Base-by-base conservation (phyloP, 2,113 vertebrate species). In the Benitochromis conjunctus region DNA sequence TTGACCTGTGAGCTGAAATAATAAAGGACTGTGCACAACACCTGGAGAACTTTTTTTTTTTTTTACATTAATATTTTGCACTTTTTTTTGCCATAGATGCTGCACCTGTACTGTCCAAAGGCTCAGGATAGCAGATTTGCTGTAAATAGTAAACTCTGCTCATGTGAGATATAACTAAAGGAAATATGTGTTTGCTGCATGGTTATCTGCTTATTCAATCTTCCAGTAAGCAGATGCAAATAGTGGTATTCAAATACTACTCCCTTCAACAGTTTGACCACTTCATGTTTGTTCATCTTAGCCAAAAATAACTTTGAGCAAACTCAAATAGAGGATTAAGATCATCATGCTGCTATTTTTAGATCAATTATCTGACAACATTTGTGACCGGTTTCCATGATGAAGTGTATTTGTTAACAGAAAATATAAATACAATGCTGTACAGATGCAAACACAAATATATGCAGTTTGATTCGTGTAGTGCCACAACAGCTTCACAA, bases 381-480 rank as follows among this genome's bases (percentile, higher is more conserved):
- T 53, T 29, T 8, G 8, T 19, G 16, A 4, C n/a, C 1, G 0
- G 13, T 41, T 62, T 60, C 18, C 19, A 29, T 1, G n/a, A 13
- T 11, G 10, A 18, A 43, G 21, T 26, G 54, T 81, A 10, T 71
- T 24, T 34, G 26, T 54, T 13, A 54, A 5, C 4, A 19, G 11
- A 38, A 83, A 57, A 81, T 83, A 77, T 16, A 86, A 80, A 78
- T 83, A 1, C 71, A 48, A 14, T 19, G 46, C 24, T 19, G 9
- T 31, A 51, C 69, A 76, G 1, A 3, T 41, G 5, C 16, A 43
- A 60, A 7, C 0, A 4, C 1, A 43, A 4, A 18, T 7, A n/a
- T n/a, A 54, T 53, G 19, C 7, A 9, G 4, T 8, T 53, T 29
- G 16, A 11, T 29, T 74, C 16, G 46, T 26, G 2, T 9, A 31